Percentiles rank a stretch among this genome's conserved stretches.
phyloP scores from a whole-genome alignment of 2,888 invertebrate genomes.

The Matsumyia berberina region DNA sequence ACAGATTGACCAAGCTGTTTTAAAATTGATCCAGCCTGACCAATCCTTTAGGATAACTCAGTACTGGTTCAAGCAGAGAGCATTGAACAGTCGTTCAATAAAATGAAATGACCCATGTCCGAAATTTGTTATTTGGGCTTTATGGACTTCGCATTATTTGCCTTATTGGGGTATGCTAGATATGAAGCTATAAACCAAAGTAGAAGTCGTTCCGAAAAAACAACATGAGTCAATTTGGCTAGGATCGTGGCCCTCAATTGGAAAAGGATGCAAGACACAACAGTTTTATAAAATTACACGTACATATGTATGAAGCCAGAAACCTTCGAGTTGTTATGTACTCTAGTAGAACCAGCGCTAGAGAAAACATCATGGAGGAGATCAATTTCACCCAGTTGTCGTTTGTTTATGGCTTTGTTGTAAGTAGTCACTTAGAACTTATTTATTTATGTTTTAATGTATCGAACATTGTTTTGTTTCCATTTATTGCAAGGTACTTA shows the following conservation, averaged over 20 bases:
- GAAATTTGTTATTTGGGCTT: no score
- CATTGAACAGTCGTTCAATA: no score
- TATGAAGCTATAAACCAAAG: not conserved
- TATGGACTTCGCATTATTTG: not conserved
- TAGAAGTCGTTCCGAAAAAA: not conserved
- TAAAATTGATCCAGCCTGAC: no score
- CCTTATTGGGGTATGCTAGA: not conserved
- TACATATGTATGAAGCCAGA: slow-evolving; percentile 1
- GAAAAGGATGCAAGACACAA: not conserved
- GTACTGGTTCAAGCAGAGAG: no score
- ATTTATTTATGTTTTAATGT: not conserved
- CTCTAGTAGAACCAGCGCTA: slow-evolving; percentile 1
- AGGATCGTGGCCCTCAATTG: no score
- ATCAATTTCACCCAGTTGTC: not conserved
- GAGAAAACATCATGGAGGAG: slow-evolving; percentile 7
- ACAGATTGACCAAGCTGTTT: no score
- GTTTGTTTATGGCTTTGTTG: not conserved
- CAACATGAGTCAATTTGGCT: not conserved
- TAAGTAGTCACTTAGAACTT: not conserved
- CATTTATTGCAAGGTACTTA: not conserved
- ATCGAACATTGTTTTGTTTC: not conserved
- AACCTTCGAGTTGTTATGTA: not conserved
- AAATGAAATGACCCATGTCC: no score
- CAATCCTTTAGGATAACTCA: no score
- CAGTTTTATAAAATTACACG: slow-evolving; percentile 1